Conservation (phyloP, 1,140 invertebrate genomes). For the Diachasmimorpha longicaudata region DNA sequence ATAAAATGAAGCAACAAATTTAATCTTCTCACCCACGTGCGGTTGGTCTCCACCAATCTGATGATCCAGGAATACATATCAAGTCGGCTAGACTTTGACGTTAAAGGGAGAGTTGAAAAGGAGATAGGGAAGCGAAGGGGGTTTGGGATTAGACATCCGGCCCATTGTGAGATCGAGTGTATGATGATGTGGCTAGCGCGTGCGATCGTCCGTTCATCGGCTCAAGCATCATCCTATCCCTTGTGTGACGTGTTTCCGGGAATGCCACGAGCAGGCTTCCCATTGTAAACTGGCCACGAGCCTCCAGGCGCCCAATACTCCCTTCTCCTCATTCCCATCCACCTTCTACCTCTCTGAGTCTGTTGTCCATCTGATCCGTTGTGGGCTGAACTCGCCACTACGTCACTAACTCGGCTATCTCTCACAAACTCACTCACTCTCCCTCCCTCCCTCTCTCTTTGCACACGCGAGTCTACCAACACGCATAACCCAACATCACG, state of each 20-base stretch:
- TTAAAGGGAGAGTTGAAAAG: not conserved
- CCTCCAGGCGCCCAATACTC: slow-evolving; percentile 19
- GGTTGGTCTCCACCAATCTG: not conserved
- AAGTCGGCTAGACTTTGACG: not conserved
- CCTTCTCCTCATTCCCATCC: not conserved
- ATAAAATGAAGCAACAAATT: slow-evolving; percentile 7
- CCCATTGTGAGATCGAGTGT: not conserved
- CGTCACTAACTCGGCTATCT: not conserved
- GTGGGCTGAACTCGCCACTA: not conserved
- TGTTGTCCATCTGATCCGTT: not conserved
- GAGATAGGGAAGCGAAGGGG: not conserved
- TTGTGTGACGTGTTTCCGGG: slow-evolving; percentile 40
- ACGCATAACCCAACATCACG: not conserved
- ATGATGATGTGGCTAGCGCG: not conserved
- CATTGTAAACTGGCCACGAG: slow-evolving; percentile 45
- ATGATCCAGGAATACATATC: not conserved
- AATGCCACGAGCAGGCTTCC: slow-evolving; percentile 45
- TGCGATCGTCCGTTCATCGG: slow-evolving; percentile 20
- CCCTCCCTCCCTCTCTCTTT: not conserved
- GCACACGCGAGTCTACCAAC: not conserved
- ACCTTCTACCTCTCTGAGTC: not conserved
- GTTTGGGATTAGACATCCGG: not conserved
- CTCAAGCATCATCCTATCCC: slow-evolving; percentile 1
- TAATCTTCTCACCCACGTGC: slow-evolving; percentile 1
- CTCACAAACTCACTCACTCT: not conserved